These are phyloP conservation scores for Syrista parreyssii DNA, from an alignment of 2,888 invertebrate species.

Conservation along the genomic window DNA sequence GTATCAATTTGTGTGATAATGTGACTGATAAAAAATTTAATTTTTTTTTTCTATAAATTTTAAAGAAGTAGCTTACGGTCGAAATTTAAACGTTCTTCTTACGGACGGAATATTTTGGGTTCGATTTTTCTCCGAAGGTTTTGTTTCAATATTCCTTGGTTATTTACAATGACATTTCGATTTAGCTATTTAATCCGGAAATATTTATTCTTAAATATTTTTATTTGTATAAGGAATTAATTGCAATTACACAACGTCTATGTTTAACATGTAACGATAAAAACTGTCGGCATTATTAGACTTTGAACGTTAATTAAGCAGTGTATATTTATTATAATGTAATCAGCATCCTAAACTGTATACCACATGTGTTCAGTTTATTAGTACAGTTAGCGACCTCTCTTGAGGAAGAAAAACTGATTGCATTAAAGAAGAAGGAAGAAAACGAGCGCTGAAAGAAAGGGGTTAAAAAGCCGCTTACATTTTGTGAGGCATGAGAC, in stretches of 20 bases:
- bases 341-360: neutral
- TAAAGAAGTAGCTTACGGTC: neutral
- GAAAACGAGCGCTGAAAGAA: neutral
- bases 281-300: too few relatives aligned
- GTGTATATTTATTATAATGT: neutral
- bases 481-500: neutral
- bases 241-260: too few relatives aligned
- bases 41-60: neutral
- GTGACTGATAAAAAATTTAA: neutral
- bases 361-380: neutral
- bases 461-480: neutral
- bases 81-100: neutral
- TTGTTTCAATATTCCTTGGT: too few relatives aligned
- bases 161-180: too few relatives aligned
- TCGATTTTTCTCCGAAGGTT: too few relatives aligned
- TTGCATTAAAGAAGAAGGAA: neutral
- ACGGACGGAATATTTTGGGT: too few relatives aligned
- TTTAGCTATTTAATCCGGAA: too few relatives aligned
- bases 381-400: neutral
- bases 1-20: neutral
- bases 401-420: neutral
- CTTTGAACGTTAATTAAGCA: too few relatives aligned
- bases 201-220: too few relatives aligned
- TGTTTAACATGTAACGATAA: too few relatives aligned
- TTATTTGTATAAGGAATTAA: too few relatives aligned